Evolutionary conservation across 2,113 vertebrate species (phyloP).

Genomic region (Tautogolabrus adspersus): DNA sequence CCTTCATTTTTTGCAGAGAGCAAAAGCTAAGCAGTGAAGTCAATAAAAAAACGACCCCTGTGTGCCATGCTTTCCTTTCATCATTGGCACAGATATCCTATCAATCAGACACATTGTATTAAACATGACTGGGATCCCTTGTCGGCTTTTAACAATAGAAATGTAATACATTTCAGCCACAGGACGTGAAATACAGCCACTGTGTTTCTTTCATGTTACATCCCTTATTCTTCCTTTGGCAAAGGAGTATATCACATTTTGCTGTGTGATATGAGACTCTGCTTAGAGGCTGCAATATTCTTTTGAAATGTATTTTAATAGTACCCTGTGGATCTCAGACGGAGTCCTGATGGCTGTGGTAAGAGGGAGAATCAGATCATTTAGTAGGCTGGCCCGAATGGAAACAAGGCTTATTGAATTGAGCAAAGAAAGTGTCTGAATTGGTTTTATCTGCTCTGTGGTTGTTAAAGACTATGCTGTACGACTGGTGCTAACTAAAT

Average conservation of each 20-base stretch:
- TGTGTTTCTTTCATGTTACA: conserved; percentile 58
- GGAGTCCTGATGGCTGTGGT: conserved; percentile 35
- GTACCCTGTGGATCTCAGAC: conserved; percentile 42
- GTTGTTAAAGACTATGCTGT: neutral
- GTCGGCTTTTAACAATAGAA: conserved; percentile 46
- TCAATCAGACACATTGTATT: conserved; percentile 50
- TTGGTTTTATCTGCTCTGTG: conserved; percentile 39
- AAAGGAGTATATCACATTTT: conserved; percentile 57
- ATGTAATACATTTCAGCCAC: conserved; percentile 61
- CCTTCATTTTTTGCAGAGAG: neutral
- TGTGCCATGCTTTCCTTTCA: conserved; percentile 8
- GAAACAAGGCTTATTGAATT: conserved; percentile 48
- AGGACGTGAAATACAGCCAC: conserved; percentile 49
- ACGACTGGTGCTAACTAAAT: neutral
- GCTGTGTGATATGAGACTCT: conserved; percentile 47
- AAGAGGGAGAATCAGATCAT: conserved; percentile 40
- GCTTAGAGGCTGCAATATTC: conserved; percentile 54
- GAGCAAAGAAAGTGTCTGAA: conserved; percentile 42
- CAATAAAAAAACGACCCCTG: neutral
- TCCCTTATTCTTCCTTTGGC: conserved; percentile 43
- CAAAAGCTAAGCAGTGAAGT: neutral
- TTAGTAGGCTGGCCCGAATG: conserved; percentile 21
- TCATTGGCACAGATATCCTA: conserved; percentile 19
- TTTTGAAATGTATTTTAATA: conserved; percentile 66
- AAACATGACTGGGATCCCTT: conserved; percentile 39